Conservation (phyloP, 2,888 invertebrate genomes). For the Platerodrilus igneus region DNA sequence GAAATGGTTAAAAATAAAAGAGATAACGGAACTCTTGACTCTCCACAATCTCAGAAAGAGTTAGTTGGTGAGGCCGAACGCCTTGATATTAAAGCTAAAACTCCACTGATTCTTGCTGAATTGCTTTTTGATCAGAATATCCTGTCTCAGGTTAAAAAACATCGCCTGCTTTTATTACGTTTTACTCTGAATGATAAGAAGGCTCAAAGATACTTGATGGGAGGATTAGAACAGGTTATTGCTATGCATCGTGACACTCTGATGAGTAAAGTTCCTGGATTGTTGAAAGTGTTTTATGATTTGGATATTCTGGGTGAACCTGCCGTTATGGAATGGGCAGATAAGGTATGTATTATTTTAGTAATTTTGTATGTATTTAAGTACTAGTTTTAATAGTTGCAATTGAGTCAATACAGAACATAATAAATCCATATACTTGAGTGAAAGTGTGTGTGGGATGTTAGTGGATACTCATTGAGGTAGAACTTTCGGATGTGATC, state of each 20-base stretch:
- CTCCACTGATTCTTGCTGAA: constrained; percentile 89
- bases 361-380: not conserved
- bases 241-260: constrained; percentile 72
- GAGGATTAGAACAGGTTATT: constrained; percentile 92
- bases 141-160: constrained; percentile 66
- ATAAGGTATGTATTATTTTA: constrained; percentile 59
- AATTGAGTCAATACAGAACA: no score
- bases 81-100: constrained; percentile 90
- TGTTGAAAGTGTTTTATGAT: constrained; percentile 80
- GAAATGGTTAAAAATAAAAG: constrained; percentile 67
- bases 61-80: constrained; percentile 80
- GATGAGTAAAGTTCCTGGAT: constrained; percentile 69
- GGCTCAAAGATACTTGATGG: constrained; percentile 87
- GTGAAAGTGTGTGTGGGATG: no score
- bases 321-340: constrained; percentile 90
- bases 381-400: no score
- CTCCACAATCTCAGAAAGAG: constrained; percentile 61
- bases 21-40: constrained; percentile 59
- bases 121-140: constrained; percentile 69
- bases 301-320: constrained; percentile 92
- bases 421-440: no score
- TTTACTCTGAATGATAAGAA: constrained; percentile 77
- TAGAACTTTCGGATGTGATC: no score
- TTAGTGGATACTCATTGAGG: no score
- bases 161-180: constrained; percentile 74